phyloP scores from a whole-genome alignment of 2,888 invertebrate species.

The Amblyjoppa proteus region DNA sequence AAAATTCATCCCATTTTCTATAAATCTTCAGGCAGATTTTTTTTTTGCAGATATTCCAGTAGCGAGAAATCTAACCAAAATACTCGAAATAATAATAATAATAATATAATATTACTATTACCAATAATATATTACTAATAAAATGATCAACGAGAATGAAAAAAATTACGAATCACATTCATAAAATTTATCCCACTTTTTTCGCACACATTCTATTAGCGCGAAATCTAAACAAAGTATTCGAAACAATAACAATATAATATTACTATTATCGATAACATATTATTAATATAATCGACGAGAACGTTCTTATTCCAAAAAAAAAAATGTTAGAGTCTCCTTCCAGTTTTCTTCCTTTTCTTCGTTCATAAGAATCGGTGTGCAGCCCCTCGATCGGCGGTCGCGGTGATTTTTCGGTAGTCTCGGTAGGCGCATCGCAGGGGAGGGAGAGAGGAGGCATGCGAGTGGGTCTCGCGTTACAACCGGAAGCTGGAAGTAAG shows the following conservation, averaged over 20 bases:
- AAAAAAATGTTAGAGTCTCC: background rate
- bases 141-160: background rate
- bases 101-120: too few species aligned
- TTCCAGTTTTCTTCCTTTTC: background rate
- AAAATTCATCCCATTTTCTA: too few species aligned
- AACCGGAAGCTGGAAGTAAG: conserved; percentile 82
- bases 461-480: conserved; percentile 80
- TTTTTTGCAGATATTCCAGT: too few species aligned
- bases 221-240: too few species aligned
- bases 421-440: conserved; percentile 25
- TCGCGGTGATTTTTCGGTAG: conserved; percentile 54
- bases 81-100: too few species aligned
- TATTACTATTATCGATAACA: too few species aligned
- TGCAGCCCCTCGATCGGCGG: conserved; percentile 42
- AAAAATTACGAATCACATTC: too few species aligned
- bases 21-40: too few species aligned
- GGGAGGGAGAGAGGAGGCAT: conserved; percentile 37
- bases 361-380: conserved; percentile 58
- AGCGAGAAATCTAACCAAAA: too few species aligned
- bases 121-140: background rate
- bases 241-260: too few species aligned
- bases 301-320: background rate
- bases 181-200: too few species aligned
- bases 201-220: too few species aligned
- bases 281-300: background rate